A percentile compares a stretch with the other conserved stretches of the same genome.
Evolutionary conservation across 2,113 vertebrate species (phyloP).

Genomic region (Prinia subflava): DNA sequence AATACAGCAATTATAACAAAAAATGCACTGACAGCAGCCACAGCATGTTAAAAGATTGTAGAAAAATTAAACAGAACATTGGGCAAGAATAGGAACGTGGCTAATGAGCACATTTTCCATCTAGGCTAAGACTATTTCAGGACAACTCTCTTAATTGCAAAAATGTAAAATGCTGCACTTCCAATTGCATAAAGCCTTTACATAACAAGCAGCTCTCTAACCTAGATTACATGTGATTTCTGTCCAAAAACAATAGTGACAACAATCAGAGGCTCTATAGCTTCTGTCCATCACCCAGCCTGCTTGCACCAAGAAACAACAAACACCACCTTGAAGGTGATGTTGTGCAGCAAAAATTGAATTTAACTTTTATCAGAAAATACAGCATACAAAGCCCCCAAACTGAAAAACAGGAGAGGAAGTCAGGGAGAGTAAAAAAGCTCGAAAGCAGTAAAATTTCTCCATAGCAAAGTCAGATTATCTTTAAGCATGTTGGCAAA

Average conservation of each 20-base stretch:
- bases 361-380: not conserved
- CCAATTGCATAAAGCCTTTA: not conserved
- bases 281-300: not conserved
- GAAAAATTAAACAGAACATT: not conserved
- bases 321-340: not conserved
- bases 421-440: not conserved
- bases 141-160: conserved; percentile 10
- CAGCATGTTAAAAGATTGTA: not conserved
- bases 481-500: not conserved
- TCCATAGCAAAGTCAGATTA: not conserved
- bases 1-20: not conserved
- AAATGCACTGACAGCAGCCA: not conserved
- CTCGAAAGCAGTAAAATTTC: not conserved
- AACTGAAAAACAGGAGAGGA: not conserved
- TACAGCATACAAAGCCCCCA: not conserved
- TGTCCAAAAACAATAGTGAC: not conserved
- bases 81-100: not conserved
- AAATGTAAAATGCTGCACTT: conserved; percentile 2
- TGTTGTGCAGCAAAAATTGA: not conserved
- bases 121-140: conserved; percentile 15
- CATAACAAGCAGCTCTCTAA: not conserved
- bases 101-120: conserved; percentile 39
- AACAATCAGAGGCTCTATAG: not conserved
- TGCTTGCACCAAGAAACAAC: not conserved
- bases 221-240: not conserved